Evolutionary conservation across 2,113 vertebrate genomes (phyloP).

Genomic region (Ameiurus melas): DNA sequence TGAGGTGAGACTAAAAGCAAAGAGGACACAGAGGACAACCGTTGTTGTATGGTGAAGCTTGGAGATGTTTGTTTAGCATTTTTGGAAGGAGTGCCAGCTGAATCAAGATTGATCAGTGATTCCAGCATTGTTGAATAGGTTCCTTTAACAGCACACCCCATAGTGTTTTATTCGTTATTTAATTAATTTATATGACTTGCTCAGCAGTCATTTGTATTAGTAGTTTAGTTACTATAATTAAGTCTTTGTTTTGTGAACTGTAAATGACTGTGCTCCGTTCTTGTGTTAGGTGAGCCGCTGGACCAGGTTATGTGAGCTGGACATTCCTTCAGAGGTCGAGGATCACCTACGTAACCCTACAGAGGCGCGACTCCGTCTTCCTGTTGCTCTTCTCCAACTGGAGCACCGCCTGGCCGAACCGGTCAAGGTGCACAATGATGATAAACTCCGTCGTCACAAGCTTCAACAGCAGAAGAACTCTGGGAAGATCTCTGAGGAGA

Average conservation of each 20-base stretch:
- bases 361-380: slow-evolving; percentile 64
- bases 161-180: not conserved
- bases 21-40: not conserved
- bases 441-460: slow-evolving; percentile 94
- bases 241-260: not conserved
- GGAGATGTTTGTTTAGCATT: not conserved
- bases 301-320: slow-evolving; percentile 94
- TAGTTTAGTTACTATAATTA: not conserved
- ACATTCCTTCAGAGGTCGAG: slow-evolving; percentile 87
- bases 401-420: slow-evolving; percentile 88
- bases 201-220: not conserved
- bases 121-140: not conserved
- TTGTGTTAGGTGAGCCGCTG: slow-evolving; percentile 89
- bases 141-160: not conserved
- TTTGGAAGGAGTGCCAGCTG: not conserved
- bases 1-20: slow-evolving; percentile 79
- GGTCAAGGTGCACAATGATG: slow-evolving; percentile 93
- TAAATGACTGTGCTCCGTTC: slow-evolving; percentile 9
- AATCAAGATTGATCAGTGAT: too few relatives aligned
- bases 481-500: slow-evolving; percentile 37
- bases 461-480: slow-evolving; percentile 74
- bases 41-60: not conserved
- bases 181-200: not conserved
- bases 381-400: slow-evolving; percentile 79
- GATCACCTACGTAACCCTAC: slow-evolving; percentile 72